phyloP scores from a whole-genome alignment of 1,140 invertebrate species.

The Temnothorax curvispinosus region DNA sequence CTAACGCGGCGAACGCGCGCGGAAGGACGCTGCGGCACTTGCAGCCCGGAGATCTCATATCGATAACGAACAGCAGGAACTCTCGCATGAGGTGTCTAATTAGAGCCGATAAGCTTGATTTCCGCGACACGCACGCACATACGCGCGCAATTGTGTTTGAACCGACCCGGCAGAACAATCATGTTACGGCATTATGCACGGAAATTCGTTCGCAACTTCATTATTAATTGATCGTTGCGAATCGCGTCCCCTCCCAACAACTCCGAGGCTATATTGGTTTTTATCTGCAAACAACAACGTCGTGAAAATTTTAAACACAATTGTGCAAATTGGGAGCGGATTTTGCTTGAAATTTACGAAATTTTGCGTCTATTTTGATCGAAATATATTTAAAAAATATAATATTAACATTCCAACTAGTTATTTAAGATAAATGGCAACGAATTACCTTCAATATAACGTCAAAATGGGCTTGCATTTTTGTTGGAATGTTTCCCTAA shows the following conservation, averaged over 20 bases:
- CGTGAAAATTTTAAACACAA: not conserved
- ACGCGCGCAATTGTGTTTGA: constrained; percentile 51
- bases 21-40: constrained; percentile 61
- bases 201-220: constrained; percentile 45
- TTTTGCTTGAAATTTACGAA: not conserved
- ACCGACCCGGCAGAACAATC: constrained; percentile 38
- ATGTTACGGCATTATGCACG: constrained; percentile 50
- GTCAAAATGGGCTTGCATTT: not conserved
- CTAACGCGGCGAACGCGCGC: constrained; percentile 49
- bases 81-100: constrained; percentile 67
- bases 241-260: not conserved
- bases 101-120: constrained; percentile 67
- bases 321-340: too few species aligned
- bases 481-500: constrained; percentile 3
- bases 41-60: constrained; percentile 65
- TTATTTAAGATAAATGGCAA: not conserved
- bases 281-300: constrained; percentile 14
- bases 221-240: constrained; percentile 24
- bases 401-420: not conserved
- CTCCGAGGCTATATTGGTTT: constrained; percentile 32
- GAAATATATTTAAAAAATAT: not conserved
- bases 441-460: not conserved
- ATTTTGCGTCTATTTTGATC: not conserved
- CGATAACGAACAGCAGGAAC: constrained; percentile 54
- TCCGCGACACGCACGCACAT: constrained; percentile 28